Evolutionary conservation across 2,888 invertebrate species (phyloP), one percentile per base, ranked within the genome.

Genomic region (Pimpla rufipes): DNA sequence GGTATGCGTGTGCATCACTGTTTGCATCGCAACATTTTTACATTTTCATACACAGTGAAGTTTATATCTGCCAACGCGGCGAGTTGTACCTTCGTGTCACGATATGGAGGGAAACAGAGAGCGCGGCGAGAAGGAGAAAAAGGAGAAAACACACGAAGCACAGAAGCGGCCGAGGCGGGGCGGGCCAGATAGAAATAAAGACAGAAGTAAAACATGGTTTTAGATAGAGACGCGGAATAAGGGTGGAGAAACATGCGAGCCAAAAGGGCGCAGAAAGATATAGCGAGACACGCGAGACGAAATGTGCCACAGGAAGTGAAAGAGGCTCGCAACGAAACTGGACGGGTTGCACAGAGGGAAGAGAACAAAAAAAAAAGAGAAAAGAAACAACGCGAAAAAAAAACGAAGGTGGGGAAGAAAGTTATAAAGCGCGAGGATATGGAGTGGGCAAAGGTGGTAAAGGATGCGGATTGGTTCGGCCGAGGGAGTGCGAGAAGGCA

Each of bases 211-310:
- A 78, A 66, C 57, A 73, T 64, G 76, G 18, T 47, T 68, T 64
- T 55, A 55, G 62, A 77, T 62, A 77, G 73, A 73, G 37, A 68
- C 11, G 42, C 73, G 78, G 47, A 59, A 73, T 50, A 37, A 79
- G 55, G 42, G 68, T 66, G 52, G 42, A 47, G 47, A 81, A 45
- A 40, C 70, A 50, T 75, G 64, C 70, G 59, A 75, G 23, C 52
- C 42, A 37, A 40, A 64, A 35, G 23, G 1, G 55, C n/a, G n/a
- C 16, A 13, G 29, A 8, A 55, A 64, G 66, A 78, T 68, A 59
- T 13, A 40, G 66, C 29, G 29, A 83, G 71, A 83, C 75, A 79
- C 79, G 76, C 79, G 71, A 79, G 57, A 52, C 37, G 47, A 52
- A 73, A 47, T 62, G 64, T 70, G 75, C 57, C 42, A 13, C 35